A percentile compares a stretch with the other conserved stretches of the same genome.
Conservation (phyloP, 2,797 vertebrate species). For the Carcharodon carcharias region DNA sequence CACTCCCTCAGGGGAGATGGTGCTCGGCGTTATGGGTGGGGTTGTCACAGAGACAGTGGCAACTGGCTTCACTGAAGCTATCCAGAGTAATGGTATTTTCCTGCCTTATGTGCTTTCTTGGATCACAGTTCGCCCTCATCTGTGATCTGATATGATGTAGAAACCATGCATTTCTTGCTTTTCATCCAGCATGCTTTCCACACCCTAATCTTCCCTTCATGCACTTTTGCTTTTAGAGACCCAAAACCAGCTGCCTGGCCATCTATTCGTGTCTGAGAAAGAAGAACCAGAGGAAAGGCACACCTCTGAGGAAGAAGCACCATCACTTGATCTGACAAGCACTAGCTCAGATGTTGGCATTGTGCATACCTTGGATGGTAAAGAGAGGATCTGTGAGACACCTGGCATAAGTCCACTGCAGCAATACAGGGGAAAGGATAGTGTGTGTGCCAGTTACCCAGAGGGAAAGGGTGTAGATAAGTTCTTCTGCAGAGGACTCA, state of each 20-base stretch:
- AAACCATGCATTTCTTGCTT: background rate
- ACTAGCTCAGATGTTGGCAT: background rate
- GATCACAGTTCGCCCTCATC: background rate
- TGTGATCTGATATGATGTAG: background rate
- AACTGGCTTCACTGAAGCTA: background rate
- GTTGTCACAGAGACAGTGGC: no score
- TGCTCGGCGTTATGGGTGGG: background rate
- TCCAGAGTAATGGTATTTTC: no score
- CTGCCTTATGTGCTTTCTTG: background rate
- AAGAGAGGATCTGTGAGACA: background rate
- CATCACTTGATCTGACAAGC: background rate
- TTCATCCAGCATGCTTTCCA: background rate
- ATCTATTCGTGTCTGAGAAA: background rate
- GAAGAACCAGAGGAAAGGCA: background rate
- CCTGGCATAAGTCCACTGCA: background rate
- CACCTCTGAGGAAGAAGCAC: no score
- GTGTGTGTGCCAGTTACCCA: background rate
- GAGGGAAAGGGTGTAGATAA: background rate
- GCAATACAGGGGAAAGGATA: background rate
- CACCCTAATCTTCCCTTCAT: background rate
- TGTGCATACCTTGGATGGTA: background rate
- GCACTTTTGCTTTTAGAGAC: background rate
- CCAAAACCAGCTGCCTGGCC: background rate
- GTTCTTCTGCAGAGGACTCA: background rate
- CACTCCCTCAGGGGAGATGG: background rate